Evolutionary conservation across 2,113 vertebrate genomes (phyloP).

Genomic region (Neoarius graeffei): DNA sequence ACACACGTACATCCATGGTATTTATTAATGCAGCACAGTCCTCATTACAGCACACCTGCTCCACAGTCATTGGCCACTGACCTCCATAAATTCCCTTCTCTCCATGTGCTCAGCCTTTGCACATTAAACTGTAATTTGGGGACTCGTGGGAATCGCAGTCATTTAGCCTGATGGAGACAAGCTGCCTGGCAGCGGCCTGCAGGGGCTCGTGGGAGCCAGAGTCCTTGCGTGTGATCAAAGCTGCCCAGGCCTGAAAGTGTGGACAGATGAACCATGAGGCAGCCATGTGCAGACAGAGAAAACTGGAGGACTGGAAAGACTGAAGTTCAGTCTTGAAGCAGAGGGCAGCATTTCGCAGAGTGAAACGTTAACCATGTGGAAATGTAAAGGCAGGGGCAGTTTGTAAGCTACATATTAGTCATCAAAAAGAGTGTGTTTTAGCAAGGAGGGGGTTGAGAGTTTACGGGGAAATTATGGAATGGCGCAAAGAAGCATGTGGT

Average conservation of each 20-base stretch:
- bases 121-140: constrained; percentile 45
- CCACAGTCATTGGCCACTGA: constrained; percentile 50
- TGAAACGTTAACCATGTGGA: constrained; percentile 62
- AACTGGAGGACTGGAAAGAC: constrained; percentile 16
- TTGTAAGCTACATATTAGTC: constrained; percentile 65
- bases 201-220: constrained; percentile 54
- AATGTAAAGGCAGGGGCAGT: constrained; percentile 48
- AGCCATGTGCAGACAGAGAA: constrained; percentile 56
- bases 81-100: constrained; percentile 55
- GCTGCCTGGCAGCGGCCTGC: constrained; percentile 46
- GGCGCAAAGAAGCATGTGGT: constrained; percentile 62
- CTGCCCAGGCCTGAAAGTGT: constrained; percentile 36
- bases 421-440: constrained; percentile 61
- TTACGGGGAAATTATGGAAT: constrained; percentile 57
- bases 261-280: constrained; percentile 53
- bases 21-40: constrained; percentile 12
- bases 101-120: constrained; percentile 37
- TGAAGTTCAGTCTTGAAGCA: constrained; percentile 36
- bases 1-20: neutral
- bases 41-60: constrained; percentile 53
- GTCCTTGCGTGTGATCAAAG: constrained; percentile 59
- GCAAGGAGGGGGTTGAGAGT: constrained; percentile 56
- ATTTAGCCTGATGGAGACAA: constrained; percentile 53
- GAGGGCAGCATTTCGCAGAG: constrained; percentile 32
- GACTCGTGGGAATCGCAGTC: constrained; percentile 43